These are phyloP conservation scores for Bungarus multicinctus DNA, from an alignment of 2,113 vertebrate genomes.

Conservation along the genomic window DNA sequence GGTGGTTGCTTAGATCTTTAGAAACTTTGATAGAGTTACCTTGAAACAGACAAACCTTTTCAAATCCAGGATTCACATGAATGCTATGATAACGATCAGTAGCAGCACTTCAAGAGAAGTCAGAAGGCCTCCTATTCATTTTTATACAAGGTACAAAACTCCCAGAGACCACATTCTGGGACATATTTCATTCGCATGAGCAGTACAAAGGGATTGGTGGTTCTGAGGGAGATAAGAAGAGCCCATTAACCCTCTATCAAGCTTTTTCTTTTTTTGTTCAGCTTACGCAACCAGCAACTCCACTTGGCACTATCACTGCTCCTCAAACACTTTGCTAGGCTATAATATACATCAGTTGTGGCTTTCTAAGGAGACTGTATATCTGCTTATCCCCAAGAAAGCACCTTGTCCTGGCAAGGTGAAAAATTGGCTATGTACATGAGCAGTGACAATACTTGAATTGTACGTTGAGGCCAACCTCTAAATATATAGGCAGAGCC, in stretches of 20 bases:
- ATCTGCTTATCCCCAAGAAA: slow-evolving; percentile 25
- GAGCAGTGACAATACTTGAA: neutral
- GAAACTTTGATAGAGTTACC: neutral
- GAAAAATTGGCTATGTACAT: neutral
- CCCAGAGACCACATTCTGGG: neutral
- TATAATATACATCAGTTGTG: slow-evolving; percentile 3
- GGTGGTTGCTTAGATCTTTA: neutral
- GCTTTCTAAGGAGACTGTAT: slow-evolving; percentile 11
- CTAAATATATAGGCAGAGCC: neutral
- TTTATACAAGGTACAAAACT: neutral
- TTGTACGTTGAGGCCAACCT: neutral
- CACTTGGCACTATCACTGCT: slow-evolving; percentile 26
- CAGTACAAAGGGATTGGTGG: neutral
- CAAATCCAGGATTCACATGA: slow-evolving; percentile 4
- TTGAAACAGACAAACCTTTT: neutral
- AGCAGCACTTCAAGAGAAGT: neutral
- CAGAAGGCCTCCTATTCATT: neutral
- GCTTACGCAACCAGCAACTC: slow-evolving; percentile 25
- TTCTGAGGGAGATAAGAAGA: neutral
- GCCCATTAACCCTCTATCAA: neutral
- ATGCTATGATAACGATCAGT: neutral
- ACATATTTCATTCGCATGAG: neutral
- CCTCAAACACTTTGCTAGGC: slow-evolving; percentile 16
- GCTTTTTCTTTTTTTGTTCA: slow-evolving; percentile 2
- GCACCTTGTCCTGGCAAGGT: neutral